A percentile compares a stretch with the other conserved stretches of the same genome.
These are phyloP conservation scores for Euglossa dilemma DNA, from an alignment of 1,140 invertebrate genomes.

Conservation along the genomic window DNA sequence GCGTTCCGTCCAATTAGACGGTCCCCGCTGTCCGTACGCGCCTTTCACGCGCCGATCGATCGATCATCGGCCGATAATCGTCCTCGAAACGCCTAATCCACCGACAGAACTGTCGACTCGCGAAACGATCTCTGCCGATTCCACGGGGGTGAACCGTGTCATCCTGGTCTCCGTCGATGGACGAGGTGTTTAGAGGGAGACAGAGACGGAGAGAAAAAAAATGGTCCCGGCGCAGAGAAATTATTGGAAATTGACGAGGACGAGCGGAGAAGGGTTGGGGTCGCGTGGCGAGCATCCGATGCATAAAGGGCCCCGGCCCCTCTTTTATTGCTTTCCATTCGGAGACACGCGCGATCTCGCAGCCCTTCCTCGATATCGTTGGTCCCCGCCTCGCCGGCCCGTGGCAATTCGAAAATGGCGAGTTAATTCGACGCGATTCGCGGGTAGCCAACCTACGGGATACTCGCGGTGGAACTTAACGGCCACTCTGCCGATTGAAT, in stretches of 20 bases:
- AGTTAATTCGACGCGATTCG: conserved; percentile 21
- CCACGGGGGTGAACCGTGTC: neutral
- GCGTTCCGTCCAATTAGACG: conserved; percentile 57
- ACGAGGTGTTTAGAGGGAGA: conserved; percentile 5
- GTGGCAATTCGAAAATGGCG: conserved; percentile 31
- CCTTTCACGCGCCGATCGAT: conserved; percentile 38
- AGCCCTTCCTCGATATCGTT: conserved; percentile 18
- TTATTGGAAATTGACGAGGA: conserved; percentile 80
- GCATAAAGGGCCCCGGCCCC: conserved; percentile 64
- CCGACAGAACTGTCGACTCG: conserved; percentile 70
- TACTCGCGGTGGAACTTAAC: neutral
- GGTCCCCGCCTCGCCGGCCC: conserved; percentile 17
- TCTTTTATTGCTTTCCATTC: conserved; percentile 67
- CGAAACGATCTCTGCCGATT: conserved; percentile 44
- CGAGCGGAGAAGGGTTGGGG: conserved; percentile 72
- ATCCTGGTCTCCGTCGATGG: neutral
- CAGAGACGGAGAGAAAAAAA: conserved; percentile 30
- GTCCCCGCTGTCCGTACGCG: neutral
- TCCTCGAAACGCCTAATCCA: conserved; percentile 62
- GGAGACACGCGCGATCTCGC: conserved; percentile 16
- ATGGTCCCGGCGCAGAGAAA: conserved; percentile 60
- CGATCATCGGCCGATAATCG: conserved; percentile 71
- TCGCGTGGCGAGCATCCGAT: conserved; percentile 68
- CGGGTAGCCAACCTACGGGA: no score
- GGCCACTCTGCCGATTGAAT: conserved; percentile 1